phyloP scores from a whole-genome alignment of 2,797 vertebrate genomes.

The Hippopotamyrus pictus region DNA sequence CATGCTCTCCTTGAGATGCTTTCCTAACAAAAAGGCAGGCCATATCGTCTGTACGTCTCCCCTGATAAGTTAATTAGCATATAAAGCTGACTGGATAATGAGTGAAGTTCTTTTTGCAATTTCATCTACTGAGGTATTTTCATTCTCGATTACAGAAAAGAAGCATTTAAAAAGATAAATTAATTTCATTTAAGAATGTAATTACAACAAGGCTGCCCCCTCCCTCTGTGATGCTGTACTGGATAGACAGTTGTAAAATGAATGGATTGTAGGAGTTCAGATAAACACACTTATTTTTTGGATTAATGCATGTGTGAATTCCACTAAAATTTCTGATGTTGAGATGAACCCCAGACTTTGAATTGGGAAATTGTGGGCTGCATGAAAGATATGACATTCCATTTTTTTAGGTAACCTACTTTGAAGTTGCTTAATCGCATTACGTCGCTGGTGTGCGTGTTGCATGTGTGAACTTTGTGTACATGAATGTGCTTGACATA shows the following conservation, averaged over 20 bases:
- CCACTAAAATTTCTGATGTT: not conserved
- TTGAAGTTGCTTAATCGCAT: conserved; percentile 8
- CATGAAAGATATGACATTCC: not conserved
- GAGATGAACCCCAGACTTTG: not conserved
- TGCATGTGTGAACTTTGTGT: not conserved
- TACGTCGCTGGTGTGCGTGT: not conserved
- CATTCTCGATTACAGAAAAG: not conserved
- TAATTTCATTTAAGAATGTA: not conserved
- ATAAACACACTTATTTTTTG: not conserved
- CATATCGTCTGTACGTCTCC: not conserved
- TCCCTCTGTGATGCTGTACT: not conserved
- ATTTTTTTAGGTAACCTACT: not conserved
- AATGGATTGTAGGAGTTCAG: not conserved
- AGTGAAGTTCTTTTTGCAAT: not conserved
- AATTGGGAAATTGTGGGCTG: not conserved
- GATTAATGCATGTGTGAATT: not conserved
- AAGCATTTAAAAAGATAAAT: not conserved
- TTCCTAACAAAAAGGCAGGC: not conserved
- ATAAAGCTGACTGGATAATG: not conserved
- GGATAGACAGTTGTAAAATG: not conserved
- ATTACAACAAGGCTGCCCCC: not conserved
- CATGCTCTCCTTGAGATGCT: not conserved
- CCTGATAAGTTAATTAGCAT: not conserved
- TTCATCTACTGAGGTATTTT: not conserved
- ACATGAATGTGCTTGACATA: not conserved